Evolutionary conservation across 2,113 vertebrate genomes (phyloP).

Genomic region (Oceanites oceanicus): DNA sequence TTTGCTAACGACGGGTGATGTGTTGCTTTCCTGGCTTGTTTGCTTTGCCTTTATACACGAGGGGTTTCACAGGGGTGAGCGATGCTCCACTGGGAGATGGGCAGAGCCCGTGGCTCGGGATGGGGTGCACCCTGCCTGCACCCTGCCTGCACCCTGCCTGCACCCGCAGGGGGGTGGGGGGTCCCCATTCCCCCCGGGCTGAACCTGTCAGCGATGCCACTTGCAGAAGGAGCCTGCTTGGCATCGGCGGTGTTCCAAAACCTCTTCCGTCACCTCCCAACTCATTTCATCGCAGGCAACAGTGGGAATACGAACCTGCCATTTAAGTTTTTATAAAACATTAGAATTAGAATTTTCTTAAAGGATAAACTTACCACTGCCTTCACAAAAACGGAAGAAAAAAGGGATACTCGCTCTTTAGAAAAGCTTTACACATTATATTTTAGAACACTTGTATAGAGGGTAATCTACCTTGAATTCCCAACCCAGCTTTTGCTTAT

Average conservation of each 20-base stretch:
- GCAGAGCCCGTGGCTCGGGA: rapidly evolving
- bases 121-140: neutral
- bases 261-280: neutral
- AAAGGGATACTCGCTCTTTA: constrained; percentile 61
- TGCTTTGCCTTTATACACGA: rapidly evolving
- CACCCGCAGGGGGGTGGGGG: neutral
- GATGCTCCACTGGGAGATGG: neutral
- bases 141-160: neutral
- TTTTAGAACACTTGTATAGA: constrained; percentile 33
- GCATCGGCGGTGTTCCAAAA: rapidly evolving
- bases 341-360: neutral
- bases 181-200: neutral
- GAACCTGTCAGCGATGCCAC: neutral
- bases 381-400: neutral
- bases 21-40: neutral
- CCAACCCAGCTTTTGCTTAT: constrained; percentile 42
- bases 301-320: neutral
- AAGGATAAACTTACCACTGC: neutral
- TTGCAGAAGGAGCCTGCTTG: neutral
- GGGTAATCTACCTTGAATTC: constrained; percentile 36
- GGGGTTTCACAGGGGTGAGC: neutral
- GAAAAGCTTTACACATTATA: constrained; percentile 52
- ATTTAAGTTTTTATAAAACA: neutral
- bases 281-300: neutral
- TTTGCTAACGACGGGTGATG: rapidly evolving